Percentiles rank a stretch among this genome's conserved stretches.
Evolutionary conservation across 2,113 vertebrate species (phyloP).

Genomic region (Oreochromis spilurus): DNA sequence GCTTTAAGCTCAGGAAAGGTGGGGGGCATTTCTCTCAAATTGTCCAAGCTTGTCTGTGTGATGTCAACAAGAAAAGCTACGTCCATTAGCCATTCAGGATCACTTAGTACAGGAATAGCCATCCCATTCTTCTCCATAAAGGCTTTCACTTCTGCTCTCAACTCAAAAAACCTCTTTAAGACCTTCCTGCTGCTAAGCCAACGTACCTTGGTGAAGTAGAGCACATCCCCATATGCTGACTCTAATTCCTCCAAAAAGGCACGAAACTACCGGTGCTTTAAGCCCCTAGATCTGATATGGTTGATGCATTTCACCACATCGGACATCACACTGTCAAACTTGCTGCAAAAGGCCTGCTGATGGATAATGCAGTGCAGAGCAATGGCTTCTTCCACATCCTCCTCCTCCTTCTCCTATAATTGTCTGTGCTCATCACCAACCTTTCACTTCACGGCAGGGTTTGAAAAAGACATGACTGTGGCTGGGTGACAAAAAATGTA

Average conservation of each 20-base stretch:
- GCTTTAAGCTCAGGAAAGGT: not conserved
- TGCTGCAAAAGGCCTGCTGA: not conserved
- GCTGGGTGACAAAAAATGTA: not conserved
- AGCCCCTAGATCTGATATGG: not conserved
- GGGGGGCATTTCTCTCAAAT: not conserved
- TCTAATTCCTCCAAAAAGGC: not conserved
- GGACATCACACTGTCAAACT: not conserved
- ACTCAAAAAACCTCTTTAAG: not conserved
- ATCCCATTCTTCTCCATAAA: not conserved
- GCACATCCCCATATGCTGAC: not conserved
- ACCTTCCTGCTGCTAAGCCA: not conserved
- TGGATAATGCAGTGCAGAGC: not conserved
- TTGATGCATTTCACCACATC: not conserved
- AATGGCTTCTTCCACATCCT: not conserved
- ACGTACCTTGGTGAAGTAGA: not conserved
- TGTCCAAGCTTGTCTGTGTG: not conserved
- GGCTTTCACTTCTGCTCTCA: not conserved
- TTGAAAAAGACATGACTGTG: not conserved
- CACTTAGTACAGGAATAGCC: not conserved
- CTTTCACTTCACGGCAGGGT: not conserved
- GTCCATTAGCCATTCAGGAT: not conserved
- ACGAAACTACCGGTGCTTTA: rapidly evolving
- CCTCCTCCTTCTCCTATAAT: not conserved
- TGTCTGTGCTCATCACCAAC: not conserved
- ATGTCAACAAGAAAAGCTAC: not conserved